A percentile compares a stretch with the other conserved stretches of the same genome.
phyloP scores from a whole-genome alignment of 2,888 invertebrate species.

The Acronicta leporina region DNA sequence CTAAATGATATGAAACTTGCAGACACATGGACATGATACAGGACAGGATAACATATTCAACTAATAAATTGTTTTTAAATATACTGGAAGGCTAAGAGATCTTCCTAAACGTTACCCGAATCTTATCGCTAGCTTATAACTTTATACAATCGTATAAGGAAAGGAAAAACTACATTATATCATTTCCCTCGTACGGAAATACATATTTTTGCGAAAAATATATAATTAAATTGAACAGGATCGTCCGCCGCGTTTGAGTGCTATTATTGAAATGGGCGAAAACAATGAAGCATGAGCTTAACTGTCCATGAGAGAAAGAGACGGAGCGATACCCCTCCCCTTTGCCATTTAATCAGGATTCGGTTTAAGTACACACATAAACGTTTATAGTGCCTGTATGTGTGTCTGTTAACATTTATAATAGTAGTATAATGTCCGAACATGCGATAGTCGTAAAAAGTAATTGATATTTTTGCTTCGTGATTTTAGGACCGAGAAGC shows the following conservation, averaged over 20 bases:
- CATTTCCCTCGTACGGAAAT: too few relatives aligned
- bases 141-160: too few relatives aligned
- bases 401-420: constrained; percentile 47
- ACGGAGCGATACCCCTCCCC: constrained; percentile 7
- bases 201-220: too few relatives aligned
- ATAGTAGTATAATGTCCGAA: constrained; percentile 47
- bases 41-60: too few relatives aligned
- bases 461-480: constrained; percentile 42
- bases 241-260: constrained; percentile 22
- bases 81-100: too few relatives aligned
- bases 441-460: constrained; percentile 42
- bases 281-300: constrained; percentile 37
- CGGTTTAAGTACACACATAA: constrained; percentile 47
- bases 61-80: too few relatives aligned
- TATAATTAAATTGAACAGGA: constrained; percentile 36
- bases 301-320: constrained; percentile 24
- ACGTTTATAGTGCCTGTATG: constrained; percentile 47
- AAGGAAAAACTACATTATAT: too few relatives aligned
- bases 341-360: constrained; percentile 41
- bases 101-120: too few relatives aligned
- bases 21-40: too few relatives aligned
- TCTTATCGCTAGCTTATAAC: too few relatives aligned
- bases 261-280: constrained; percentile 42
- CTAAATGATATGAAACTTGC: too few relatives aligned
- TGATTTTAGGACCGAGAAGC: constrained; percentile 23